Evolutionary conservation across 1,140 invertebrate species (phyloP).

Genomic region (Mizuhopecten yessoensis): DNA sequence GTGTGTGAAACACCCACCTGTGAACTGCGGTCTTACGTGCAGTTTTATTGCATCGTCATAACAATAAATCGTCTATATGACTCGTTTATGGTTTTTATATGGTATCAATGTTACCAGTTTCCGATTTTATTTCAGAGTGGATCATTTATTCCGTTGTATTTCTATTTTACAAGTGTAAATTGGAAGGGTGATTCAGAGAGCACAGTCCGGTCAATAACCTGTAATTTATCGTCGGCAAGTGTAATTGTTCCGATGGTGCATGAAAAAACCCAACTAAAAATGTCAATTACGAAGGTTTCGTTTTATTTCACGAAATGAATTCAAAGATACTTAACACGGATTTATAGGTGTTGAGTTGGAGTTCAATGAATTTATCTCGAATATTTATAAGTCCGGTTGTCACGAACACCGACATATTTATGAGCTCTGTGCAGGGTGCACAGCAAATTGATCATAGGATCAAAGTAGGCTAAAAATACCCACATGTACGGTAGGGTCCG

Average conservation of each 20-base stretch:
- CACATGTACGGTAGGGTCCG: not conserved
- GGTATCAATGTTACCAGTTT: not conserved
- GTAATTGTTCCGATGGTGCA: not conserved
- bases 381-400: conserved; percentile 18
- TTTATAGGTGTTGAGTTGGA: not conserved
- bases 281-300: not conserved
- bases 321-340: not conserved
- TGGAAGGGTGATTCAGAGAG: not conserved
- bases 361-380: not conserved
- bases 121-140: not conserved
- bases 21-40: not conserved
- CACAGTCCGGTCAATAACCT: not conserved
- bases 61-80: not conserved
- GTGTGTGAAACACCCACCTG: not conserved
- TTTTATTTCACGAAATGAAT: conserved; percentile 36
- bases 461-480: not conserved
- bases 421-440: conserved; percentile 7
- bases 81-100: conserved; percentile 1
- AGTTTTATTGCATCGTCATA: not conserved
- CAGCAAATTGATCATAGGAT: conserved; percentile 8
- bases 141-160: not conserved
- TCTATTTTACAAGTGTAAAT: conserved; percentile 35
- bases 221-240: not conserved
- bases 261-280: not conserved
- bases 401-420: not conserved